Evolutionary conservation across 2,113 vertebrate genomes (phyloP), one percentile per base, ranked within the genome.

Genomic region (Anhinga anhinga): DNA sequence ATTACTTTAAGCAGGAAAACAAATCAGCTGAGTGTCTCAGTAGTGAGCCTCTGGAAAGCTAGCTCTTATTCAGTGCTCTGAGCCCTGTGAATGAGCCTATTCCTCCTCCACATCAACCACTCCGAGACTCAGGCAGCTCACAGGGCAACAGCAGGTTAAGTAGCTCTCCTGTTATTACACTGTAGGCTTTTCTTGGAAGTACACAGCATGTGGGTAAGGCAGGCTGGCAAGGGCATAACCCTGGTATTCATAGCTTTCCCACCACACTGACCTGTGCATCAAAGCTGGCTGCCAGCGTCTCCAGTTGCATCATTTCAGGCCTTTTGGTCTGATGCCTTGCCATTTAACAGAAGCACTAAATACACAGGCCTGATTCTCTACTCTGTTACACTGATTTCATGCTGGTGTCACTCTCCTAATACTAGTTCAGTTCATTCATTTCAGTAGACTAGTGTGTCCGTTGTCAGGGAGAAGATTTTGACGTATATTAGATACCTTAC

Each of bases 171-270:
- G 84, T 88, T 76, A 82, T 44, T 89, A 19, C 73, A 82, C 94
- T 90, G 82, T 55, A 42, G 90, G 82, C 85, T 96, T 96, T 96
- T 96, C 94, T 96, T 97, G 96, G 95, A 96, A 96, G 86, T 62
- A 61, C 66, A 87, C 66, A 17, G 0, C 78, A 19, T 97, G 93
- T 82, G 96, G 97, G 91, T 77, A 94, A 96, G 74, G 82, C 89
- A 92, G 73, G 72, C 92, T 96, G 96, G 96, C 94, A 96, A 67
- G 49, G 96, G 93, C 96, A 97, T 95, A 98, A 82, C 95, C 90
- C 88, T 96, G 72, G 90, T 90, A 97, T 98, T 98, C 94, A 97
- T 90, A 56, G 86, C 62, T 90, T 88, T 87, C 91, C 88, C 70
- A 93, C 90, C 77, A n/a, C 63, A 36, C 76, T 81, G 94, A 92